Evolutionary conservation across 1,140 invertebrate genomes (phyloP), one percentile per base, ranked within the genome.

Genomic region (Cotesia glomerata): DNA sequence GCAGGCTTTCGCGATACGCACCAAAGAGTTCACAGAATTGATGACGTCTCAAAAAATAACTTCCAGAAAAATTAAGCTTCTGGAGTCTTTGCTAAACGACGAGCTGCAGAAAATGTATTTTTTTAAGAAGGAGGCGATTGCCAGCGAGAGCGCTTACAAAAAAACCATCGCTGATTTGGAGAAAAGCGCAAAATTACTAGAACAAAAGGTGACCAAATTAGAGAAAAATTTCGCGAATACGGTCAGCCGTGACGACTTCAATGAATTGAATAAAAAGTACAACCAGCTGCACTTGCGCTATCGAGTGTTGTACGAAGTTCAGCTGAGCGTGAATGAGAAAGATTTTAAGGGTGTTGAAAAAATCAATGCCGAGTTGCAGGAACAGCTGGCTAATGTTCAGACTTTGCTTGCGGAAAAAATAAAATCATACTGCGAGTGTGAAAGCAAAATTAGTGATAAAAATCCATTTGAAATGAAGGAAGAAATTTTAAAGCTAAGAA

Each of bases 341-440:
- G 45, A 61, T 16, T 58, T 61, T 13, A 36, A 64, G 9, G 32
- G 11, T 45, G 59, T 8, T 51, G 34, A 34, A 3, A 14, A 18
- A 52, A 63, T 82, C 8, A 86, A 85, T 75, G 80, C 80, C 3
- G 82, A 86, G 66, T 67, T 88, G 13, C 75, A 86, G 49, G 79
- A 86, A 13, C 83, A 85, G 69, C 82, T 88, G 72, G 70, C 85
- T 32, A 61, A 78, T 2, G 32, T 88, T 1, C 86, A 89, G 36
- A 83, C 81, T 70, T 76, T 80, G 67, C 51, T 88, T 3, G 73
- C 75, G 3, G 82, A 82, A 26, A 76, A 82, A n/a, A 56, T 80
- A n/a, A 74, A 81, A 62, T 63, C 26, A 26, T 2, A 26, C 80
- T 14, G 79, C 82, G 71, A 54, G 81, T 52, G 64, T 71, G 16